A percentile compares a stretch with the other conserved stretches of the same genome.
phyloP scores from a whole-genome alignment of 2,113 vertebrate genomes.

The Fulmarus glacialis region DNA sequence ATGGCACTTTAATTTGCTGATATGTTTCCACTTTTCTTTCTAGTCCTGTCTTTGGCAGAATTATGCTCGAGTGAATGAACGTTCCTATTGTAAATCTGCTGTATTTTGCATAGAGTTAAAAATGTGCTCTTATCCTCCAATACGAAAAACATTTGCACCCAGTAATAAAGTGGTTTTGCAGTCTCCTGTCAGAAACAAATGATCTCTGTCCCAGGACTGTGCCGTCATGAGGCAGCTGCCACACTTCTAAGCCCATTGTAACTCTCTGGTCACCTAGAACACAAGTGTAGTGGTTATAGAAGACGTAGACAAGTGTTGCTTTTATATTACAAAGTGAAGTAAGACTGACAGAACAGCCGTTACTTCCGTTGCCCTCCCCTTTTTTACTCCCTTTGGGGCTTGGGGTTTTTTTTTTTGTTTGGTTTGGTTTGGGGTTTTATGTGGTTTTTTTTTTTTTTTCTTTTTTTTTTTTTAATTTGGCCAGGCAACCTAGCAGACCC shows the following conservation, averaged over 20 bases:
- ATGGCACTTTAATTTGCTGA: neutral
- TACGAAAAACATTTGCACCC: neutral
- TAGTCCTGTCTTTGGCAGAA: neutral
- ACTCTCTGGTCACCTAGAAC: neutral
- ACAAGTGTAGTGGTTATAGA: neutral
- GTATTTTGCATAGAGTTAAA: neutral
- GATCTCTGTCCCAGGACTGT: neutral
- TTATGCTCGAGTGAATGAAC: neutral
- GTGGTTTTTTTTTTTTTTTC: neutral
- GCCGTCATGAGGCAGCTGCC: neutral
- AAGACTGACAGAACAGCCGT: neutral
- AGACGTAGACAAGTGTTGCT: neutral
- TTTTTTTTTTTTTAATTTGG: neutral
- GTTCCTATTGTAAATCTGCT: neutral
- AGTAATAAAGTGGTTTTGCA: neutral
- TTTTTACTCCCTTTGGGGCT: neutral
- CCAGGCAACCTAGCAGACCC: fast-evolving
- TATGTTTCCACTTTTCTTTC: neutral
- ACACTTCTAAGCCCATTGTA: fast-evolving
- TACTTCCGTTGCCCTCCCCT: neutral
- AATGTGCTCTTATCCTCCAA: neutral
- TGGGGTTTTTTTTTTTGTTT: neutral
- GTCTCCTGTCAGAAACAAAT: neutral
- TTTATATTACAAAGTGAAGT: neutral
- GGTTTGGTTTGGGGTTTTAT: neutral